phyloP scores from a whole-genome alignment of 2,888 invertebrate genomes.

The Parapristionchus giblindavisi region DNA sequence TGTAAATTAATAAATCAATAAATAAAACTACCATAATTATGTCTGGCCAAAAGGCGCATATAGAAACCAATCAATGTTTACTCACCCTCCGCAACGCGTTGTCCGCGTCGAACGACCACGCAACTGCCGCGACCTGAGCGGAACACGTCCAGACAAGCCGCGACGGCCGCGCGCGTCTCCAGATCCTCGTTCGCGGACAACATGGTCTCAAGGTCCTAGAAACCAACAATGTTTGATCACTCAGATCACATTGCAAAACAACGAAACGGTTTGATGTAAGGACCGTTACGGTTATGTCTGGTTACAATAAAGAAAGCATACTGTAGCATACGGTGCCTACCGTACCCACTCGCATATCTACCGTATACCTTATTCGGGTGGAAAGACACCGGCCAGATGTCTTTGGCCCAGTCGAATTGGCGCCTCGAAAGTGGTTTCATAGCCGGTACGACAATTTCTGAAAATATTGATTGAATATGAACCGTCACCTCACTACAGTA shows the following conservation, averaged over 20 bases:
- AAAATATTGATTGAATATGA: too few relatives aligned
- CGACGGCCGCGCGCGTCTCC: background rate
- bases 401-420: conserved; percentile 36
- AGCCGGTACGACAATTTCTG: conserved; percentile 9
- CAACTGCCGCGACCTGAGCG: background rate
- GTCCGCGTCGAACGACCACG: conserved; percentile 20
- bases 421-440: conserved; percentile 27
- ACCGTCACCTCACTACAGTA: too few relatives aligned
- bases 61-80: too few relatives aligned
- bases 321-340: too few relatives aligned
- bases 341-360: too few relatives aligned
- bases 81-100: conserved; percentile 16
- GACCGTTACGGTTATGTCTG: too few relatives aligned
- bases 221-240: background rate
- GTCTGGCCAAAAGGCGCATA: too few relatives aligned
- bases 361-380: conserved; percentile 36
- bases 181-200: background rate
- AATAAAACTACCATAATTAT: too few relatives aligned
- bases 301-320: too few relatives aligned
- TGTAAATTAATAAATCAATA: too few relatives aligned
- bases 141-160: conserved; percentile 11
- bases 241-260: background rate
- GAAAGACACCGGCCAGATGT: conserved; percentile 21
- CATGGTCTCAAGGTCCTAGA: conserved; percentile 9
- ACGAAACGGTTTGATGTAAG: too few relatives aligned